Evolutionary conservation across 2,797 vertebrate genomes (phyloP).

Genomic region (Xenopus petersii): DNA sequence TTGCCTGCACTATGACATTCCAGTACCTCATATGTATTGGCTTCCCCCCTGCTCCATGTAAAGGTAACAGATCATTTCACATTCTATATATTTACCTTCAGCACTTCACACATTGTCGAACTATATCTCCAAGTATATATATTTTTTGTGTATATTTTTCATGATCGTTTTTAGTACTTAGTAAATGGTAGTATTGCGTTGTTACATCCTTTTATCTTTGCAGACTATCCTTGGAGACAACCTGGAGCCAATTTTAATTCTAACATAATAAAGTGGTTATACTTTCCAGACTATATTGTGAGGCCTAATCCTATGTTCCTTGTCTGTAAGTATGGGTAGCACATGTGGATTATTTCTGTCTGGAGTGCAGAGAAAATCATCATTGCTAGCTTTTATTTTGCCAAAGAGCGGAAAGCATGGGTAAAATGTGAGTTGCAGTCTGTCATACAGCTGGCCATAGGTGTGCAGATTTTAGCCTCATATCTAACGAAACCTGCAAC

Average conservation of each 20-base stretch:
- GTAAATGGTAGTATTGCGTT: constrained; percentile 29
- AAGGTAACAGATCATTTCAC: constrained; percentile 70
- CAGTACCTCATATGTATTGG: constrained; percentile 96
- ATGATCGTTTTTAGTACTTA: constrained; percentile 26
- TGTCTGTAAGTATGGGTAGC: constrained; percentile 77
- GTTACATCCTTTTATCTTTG: constrained; percentile 50
- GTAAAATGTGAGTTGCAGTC: too few species aligned
- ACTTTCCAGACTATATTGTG: constrained; percentile 87
- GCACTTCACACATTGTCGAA: too few species aligned
- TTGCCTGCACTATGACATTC: constrained; percentile 88
- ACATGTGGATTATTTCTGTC: background rate
- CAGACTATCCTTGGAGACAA: constrained; percentile 96
- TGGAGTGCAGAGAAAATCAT: background rate
- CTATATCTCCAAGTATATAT: too few species aligned
- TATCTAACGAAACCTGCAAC: too few species aligned
- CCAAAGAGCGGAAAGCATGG: too few species aligned
- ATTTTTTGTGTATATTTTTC: too few species aligned
- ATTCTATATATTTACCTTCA: too few species aligned
- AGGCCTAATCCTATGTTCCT: constrained; percentile 85
- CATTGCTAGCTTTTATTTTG: too few species aligned
- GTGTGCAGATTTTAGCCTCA: too few species aligned
- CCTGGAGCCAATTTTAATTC: constrained; percentile 73
- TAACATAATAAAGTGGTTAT: constrained; percentile 96
- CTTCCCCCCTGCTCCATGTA: constrained; percentile 90
- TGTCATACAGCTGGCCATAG: too few species aligned